Evolutionary conservation across 1,140 invertebrate species (phyloP).

Genomic region (Drosophila trapezifrons): DNA sequence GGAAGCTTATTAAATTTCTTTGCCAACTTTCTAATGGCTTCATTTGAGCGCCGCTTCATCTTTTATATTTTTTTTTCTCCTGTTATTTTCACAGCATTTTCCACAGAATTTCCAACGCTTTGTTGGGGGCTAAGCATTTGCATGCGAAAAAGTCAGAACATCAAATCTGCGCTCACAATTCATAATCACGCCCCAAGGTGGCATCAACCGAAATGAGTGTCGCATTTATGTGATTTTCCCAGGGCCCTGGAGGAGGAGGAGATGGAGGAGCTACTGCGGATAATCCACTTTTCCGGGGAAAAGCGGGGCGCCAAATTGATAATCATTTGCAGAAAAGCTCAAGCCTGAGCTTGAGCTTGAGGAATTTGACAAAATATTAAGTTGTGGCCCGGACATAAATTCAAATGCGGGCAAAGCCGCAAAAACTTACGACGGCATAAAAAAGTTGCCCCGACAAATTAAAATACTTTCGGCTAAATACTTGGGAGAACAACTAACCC

Average conservation of each 20-base stretch:
- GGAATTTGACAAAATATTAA: constrained; percentile 48
- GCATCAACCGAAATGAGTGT: constrained; percentile 65
- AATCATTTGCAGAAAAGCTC: constrained; percentile 29
- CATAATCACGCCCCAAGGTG: constrained; percentile 77
- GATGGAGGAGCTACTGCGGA: neutral
- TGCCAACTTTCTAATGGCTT: constrained; percentile 72
- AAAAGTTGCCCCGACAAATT: constrained; percentile 57
- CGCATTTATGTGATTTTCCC: constrained; percentile 42
- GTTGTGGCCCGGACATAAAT: constrained; percentile 40
- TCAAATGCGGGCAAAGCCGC: constrained; percentile 48
- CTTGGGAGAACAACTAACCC: constrained; percentile 59
- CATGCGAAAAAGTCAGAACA: constrained; percentile 61
- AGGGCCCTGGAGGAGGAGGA: no score
- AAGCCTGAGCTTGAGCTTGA: constrained; percentile 10
- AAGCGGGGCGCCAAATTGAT: constrained; percentile 25
- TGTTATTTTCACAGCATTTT: constrained; percentile 19
- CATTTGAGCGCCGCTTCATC: constrained; percentile 40
- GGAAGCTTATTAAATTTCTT: constrained; percentile 74
- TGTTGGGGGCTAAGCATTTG: constrained; percentile 53
- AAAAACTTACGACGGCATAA: constrained; percentile 47
- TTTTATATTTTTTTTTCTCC: constrained; percentile 34
- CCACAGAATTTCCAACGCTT: constrained; percentile 16
- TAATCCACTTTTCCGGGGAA: constrained; percentile 22
- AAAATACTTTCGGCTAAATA: constrained; percentile 69
- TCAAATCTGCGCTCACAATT: constrained; percentile 73